Percentiles rank a stretch among this genome's conserved stretches.
Conservation (phyloP, 2,797 vertebrate species). For the Syndactyla subalaris region DNA sequence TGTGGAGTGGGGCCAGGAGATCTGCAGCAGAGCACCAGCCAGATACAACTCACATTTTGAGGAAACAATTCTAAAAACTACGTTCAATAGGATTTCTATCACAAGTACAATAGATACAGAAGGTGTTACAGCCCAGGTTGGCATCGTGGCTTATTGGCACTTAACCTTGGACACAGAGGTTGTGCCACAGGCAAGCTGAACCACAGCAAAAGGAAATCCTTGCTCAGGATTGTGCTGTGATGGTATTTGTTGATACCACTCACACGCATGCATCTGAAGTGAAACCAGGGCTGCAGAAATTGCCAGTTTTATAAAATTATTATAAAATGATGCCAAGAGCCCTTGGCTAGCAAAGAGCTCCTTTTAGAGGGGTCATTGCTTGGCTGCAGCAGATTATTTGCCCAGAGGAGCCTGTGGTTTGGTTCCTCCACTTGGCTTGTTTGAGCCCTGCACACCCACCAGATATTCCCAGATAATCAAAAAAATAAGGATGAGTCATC, state of each 20-base stretch:
- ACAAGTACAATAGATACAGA: fast-evolving
- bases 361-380: not conserved
- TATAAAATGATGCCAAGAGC: not conserved
- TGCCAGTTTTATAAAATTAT: not conserved
- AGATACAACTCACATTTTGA: not conserved
- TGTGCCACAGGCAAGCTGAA: not conserved
- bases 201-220: fast-evolving
- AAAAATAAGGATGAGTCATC: not conserved
- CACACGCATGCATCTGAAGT: not conserved
- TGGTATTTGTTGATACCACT: not conserved
- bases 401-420: not conserved
- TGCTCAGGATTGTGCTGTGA: not conserved
- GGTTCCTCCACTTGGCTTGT: not conserved
- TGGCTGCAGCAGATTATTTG: not conserved
- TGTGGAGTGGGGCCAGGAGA: fast-evolving
- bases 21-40: not conserved
- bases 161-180: not conserved
- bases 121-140: not conserved
- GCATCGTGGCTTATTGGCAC: fast-evolving
- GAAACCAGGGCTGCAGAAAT: not conserved
- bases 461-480: slow-evolving; percentile 1
- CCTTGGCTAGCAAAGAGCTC: not conserved
- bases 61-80: not conserved
- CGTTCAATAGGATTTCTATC: not conserved
- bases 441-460: not conserved